Evolutionary conservation across 2,888 invertebrate genomes (phyloP), one percentile per base, ranked within the genome.

Genomic region (Agonopterix heracliana): DNA sequence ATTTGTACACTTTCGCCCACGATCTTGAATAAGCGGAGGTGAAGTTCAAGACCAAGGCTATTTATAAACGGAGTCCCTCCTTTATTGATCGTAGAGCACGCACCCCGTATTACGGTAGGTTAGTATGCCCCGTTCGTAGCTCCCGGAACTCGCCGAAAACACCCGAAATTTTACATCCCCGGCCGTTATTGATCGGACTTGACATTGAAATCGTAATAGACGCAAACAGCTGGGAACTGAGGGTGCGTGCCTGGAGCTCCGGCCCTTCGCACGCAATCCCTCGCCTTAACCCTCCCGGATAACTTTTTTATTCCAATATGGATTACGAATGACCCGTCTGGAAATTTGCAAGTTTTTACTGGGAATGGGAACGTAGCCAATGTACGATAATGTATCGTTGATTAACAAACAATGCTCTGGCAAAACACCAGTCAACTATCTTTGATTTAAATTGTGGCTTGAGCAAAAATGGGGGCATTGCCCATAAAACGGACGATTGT

Each of bases 131-230:
- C 69, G 77, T 66, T 78, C 82, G 82, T 75, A 63, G 71, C 75
- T 71, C 78, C 87, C 87, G 87, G 86, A 85, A 83, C 74, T 55
- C 66, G 66, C 78, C 88, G 88, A 84, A 73, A 73, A 66, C 71
- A 71, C 64, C 86, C 87, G 88, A 88, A 82, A 82, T 83, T 81
- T 82, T 81, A 84, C 85, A 79, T 80, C 82, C 86, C 82, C 77
- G 79, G 78, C 72, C 64, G 66, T 68, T 89, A 89, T 89, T 84
- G 89, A 89, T 89, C 88, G 86, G 74, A 74, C 85, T 86, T 88
- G 89, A 89, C 88, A 87, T 89, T 89, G 88, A 86, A 89, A 85
- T 81, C 69, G 81, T 75, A 78, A 81, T 83, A 80, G 80, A 81
- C 75, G 78, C 78, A 77, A 88, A 84, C 88, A 86, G 87, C 88